Percentiles rank a stretch among this genome's conserved stretches.
phyloP scores from a whole-genome alignment of 1,140 invertebrate species.

The Drosophila arizonae region DNA sequence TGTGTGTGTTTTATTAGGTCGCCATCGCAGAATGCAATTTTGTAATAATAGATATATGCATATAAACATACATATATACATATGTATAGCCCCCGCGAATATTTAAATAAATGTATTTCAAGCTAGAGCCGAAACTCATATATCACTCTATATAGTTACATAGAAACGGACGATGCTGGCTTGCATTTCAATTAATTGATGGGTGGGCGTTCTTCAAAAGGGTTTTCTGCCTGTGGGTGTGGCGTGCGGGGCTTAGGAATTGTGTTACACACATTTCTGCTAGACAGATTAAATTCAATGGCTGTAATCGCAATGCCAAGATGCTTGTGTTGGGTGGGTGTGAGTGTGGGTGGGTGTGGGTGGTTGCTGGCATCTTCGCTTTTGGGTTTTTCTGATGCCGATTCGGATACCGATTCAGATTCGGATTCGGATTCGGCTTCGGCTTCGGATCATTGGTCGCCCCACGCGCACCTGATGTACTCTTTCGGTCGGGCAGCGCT shows the following conservation, averaged over 20 bases:
- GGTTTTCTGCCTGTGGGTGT: conserved; percentile 7
- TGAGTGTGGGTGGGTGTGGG: neutral
- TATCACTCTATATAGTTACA: conserved; percentile 15
- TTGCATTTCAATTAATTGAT: conserved; percentile 56
- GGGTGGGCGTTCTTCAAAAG: conserved; percentile 30
- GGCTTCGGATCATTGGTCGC: conserved; percentile 41
- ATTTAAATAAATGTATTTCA: conserved; percentile 40
- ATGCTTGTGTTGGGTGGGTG: conserved; percentile 2
- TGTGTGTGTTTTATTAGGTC: conserved; percentile 62
- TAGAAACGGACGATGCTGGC: conserved; percentile 36
- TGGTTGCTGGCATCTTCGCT: conserved; percentile 6
- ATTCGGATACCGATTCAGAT: conserved; percentile 5
- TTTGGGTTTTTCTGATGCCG: conserved; percentile 1
- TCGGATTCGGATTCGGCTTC: neutral
- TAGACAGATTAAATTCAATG: conserved; percentile 53
- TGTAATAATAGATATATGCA: conserved; percentile 47
- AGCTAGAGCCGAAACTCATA: conserved; percentile 8
- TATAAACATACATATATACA: no score
- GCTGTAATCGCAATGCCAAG: conserved; percentile 34
- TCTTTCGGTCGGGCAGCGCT: conserved; percentile 15
- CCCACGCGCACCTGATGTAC: conserved; percentile 34
- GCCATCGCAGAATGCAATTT: conserved; percentile 64
- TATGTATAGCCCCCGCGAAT: conserved; percentile 35
- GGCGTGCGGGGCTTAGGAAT: neutral
- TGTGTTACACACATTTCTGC: conserved; percentile 47